These are phyloP conservation scores for Drosophila mayaguana DNA, from an alignment of 2,888 invertebrate species.

Conservation along the genomic window DNA sequence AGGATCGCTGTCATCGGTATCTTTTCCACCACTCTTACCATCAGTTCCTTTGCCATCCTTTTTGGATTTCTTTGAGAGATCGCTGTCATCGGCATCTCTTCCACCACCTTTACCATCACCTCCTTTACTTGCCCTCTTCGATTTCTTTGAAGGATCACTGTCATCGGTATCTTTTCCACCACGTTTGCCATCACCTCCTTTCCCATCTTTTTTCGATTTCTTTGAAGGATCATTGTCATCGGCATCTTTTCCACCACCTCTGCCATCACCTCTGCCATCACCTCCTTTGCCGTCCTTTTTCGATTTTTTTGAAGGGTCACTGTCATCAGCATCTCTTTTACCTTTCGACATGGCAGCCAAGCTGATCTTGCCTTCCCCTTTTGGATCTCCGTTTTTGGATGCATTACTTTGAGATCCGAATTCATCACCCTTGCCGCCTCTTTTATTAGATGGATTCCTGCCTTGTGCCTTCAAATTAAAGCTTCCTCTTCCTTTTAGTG, in stretches of 20 bases:
- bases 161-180: slow-evolving; percentile 19
- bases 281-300: slow-evolving; percentile 7
- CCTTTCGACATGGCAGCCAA: slow-evolving; percentile 8
- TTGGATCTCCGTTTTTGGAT: neutral
- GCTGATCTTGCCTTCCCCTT: neutral
- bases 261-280: slow-evolving; percentile 1
- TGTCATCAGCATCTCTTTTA: slow-evolving; percentile 19
- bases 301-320: slow-evolving; percentile 7
- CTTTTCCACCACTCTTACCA: slow-evolving; percentile 11
- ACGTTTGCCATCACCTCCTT: neutral
- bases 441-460: neutral
- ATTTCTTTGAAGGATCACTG: slow-evolving; percentile 2
- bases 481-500: neutral
- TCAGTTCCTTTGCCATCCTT: slow-evolving; percentile 2
- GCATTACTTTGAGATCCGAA: neutral
- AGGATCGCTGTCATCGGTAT: slow-evolving; percentile 10
- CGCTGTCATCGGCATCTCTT: slow-evolving; percentile 23
- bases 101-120: slow-evolving; percentile 9
- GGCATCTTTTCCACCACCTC: slow-evolving; percentile 12
- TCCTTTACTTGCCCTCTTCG: neutral
- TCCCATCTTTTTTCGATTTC: slow-evolving; percentile 1
- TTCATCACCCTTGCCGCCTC: neutral
- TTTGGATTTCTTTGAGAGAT: slow-evolving; percentile 4
- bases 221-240: slow-evolving; percentile 11
- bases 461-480: slow-evolving; percentile 7